Evolutionary conservation across 2,797 vertebrate species (phyloP), one percentile per base, ranked within the genome.

Genomic region (Erpetoichthys calabaricus): DNA sequence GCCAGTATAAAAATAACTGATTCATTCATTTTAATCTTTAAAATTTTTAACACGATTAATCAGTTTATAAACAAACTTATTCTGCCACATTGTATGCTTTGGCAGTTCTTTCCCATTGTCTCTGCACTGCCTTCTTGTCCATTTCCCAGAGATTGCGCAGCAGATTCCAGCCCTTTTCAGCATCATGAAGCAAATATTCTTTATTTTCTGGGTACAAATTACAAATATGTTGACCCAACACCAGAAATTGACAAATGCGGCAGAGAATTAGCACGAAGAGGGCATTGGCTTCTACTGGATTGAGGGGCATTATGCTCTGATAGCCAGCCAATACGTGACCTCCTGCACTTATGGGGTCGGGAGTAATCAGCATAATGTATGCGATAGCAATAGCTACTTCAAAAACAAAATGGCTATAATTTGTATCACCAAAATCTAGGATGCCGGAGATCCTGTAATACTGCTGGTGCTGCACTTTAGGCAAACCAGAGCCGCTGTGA

Each of bases 301-400:
- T 89, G 58, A 99, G 81, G 0, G 89, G 86, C 58, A 90, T 3
- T 1, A 91, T 1, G 0, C 89, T 95, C 65, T 97, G 91, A 62
- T 88, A 99, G n/a, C 95, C 95, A 0, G 91, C 91, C 0, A 96
- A 76, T 45, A 98, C 50, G 0, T 87, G 81, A 0, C 91, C 90
- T 0, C 89, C 93, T 0, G 89, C 89, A 0, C 66, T 59, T 0
- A 94, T 4, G 0, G 91, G 89, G 1, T 73, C 67, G 0, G 79
- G 45, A 64, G 86, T 91, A 68, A 91, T 88, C 0, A 78, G 80
- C 92, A 95, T 97, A 90, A 96, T 86, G 67, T 99, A 94, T 88
- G 75, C 92, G 59, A 94, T 84, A 0, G 73, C 47, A 56, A 97
- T 93, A 0, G 94, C 91, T 0, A 84, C 77, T 67, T 99, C 94